These are phyloP conservation scores for Jacana jacana DNA, from an alignment of 2,113 vertebrate species.

Conservation along the genomic window DNA sequence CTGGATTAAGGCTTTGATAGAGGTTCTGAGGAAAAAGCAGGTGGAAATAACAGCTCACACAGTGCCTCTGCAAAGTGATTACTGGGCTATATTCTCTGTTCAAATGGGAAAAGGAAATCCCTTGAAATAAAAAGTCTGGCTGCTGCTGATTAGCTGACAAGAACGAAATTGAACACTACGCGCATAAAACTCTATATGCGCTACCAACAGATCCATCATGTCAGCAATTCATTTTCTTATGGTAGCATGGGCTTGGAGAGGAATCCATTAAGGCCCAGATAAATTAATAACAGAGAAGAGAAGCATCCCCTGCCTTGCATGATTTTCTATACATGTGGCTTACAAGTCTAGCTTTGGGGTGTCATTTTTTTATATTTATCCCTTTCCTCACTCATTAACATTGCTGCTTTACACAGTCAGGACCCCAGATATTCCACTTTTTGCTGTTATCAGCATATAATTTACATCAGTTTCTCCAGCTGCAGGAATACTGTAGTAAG, in stretches of 20 bases:
- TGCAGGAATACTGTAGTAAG: neutral
- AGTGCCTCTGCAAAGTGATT: slow-evolving; percentile 32
- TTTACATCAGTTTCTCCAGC: neutral
- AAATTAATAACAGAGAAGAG: slow-evolving; percentile 27
- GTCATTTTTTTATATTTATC: neutral
- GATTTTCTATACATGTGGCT: neutral
- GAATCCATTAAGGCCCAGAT: slow-evolving; percentile 28
- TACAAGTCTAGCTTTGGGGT: neutral
- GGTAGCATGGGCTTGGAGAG: slow-evolving; percentile 23
- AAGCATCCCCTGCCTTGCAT: neutral
- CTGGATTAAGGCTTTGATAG: slow-evolving; percentile 45
- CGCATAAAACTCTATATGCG: slow-evolving; percentile 12
- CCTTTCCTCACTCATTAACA: neutral
- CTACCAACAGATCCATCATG: slow-evolving; percentile 52
- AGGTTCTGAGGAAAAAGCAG: slow-evolving; percentile 44
- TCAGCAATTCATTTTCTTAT: slow-evolving; percentile 55
- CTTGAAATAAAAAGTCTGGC: slow-evolving; percentile 65
- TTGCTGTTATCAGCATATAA: neutral
- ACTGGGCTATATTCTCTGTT: slow-evolving; percentile 37
- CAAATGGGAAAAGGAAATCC: slow-evolving; percentile 64
- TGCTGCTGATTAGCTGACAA: slow-evolving; percentile 63
- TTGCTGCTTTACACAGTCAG: neutral
- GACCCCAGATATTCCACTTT: neutral
- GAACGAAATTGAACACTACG: slow-evolving; percentile 47
- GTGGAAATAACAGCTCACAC: slow-evolving; percentile 40